phyloP scores from a whole-genome alignment of 2,113 vertebrate species.

The Chauna torquata region DNA sequence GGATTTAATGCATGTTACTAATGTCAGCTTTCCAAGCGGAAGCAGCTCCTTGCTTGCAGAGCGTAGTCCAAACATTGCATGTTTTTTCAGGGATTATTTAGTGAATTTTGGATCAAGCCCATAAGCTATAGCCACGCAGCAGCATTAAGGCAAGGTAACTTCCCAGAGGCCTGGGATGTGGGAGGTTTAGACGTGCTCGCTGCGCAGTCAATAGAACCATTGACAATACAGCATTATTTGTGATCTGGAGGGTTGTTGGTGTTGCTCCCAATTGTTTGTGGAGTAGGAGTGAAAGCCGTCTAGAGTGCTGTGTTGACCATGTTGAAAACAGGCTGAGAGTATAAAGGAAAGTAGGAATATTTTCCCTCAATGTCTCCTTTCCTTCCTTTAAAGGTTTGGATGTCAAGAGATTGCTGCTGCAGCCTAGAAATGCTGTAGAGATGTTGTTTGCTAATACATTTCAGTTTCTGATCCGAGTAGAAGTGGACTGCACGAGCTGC shows the following conservation, averaged over 20 bases:
- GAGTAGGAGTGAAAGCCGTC: background rate
- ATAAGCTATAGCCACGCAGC: background rate
- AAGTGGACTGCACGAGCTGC: background rate
- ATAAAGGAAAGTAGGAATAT: background rate
- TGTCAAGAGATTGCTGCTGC: background rate
- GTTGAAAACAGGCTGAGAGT: background rate
- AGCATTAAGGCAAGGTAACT: background rate
- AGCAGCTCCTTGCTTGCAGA: background rate
- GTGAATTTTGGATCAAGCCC: background rate
- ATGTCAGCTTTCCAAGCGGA: background rate
- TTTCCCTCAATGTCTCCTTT: background rate
- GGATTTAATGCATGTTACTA: background rate
- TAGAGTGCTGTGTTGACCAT: background rate
- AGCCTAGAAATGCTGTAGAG: background rate
- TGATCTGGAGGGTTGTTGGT: background rate
- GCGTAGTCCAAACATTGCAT: background rate
- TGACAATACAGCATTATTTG: background rate
- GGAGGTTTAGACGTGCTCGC: background rate
- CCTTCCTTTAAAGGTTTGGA: conserved; percentile 28
- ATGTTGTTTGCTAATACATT: background rate
- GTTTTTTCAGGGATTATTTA: background rate
- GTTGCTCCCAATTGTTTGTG: background rate
- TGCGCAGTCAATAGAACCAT: fast-evolving
- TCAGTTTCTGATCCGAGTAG: background rate
- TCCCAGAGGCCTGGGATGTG: background rate